These are phyloP conservation scores for Indri indri DNA, from an alignment of 2,113 vertebrate species.

Conservation along the genomic window DNA sequence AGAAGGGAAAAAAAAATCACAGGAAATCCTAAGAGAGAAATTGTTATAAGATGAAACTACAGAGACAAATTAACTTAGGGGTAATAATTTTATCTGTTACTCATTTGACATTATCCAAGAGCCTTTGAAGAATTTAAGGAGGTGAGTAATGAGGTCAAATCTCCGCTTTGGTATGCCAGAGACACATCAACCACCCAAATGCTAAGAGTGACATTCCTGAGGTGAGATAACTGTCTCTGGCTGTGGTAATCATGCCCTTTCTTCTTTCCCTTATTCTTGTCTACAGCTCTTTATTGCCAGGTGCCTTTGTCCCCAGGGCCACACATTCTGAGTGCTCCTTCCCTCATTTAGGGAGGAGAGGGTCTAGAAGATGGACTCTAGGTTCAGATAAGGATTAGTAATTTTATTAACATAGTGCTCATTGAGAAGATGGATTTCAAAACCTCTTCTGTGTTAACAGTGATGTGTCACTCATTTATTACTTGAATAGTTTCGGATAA, in stretches of 20 bases:
- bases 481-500: constrained; percentile 2
- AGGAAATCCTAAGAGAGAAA: not conserved
- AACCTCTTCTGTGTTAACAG: not conserved
- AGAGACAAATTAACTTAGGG: not conserved
- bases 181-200: not conserved
- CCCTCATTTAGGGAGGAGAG: not conserved
- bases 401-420: constrained; percentile 9
- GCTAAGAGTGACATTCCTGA: not conserved
- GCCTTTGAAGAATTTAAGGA: not conserved
- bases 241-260: not conserved
- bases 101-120: not conserved
- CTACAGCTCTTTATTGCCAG: not conserved
- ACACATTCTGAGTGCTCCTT: not conserved
- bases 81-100: not conserved
- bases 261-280: not conserved
- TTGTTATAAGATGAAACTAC: not conserved
- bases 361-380: not conserved
- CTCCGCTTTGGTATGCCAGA: not conserved
- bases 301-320: not conserved
- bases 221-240: not conserved
- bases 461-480: not conserved
- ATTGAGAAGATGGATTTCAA: constrained; percentile 44
- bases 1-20: not conserved
- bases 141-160: not conserved
- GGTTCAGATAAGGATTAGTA: not conserved